These are phyloP conservation scores for Aurelia coerulea DNA, from an alignment of 30 jellyfish, hydroid and myxozoan genomes.

Conservation along the genomic window DNA sequence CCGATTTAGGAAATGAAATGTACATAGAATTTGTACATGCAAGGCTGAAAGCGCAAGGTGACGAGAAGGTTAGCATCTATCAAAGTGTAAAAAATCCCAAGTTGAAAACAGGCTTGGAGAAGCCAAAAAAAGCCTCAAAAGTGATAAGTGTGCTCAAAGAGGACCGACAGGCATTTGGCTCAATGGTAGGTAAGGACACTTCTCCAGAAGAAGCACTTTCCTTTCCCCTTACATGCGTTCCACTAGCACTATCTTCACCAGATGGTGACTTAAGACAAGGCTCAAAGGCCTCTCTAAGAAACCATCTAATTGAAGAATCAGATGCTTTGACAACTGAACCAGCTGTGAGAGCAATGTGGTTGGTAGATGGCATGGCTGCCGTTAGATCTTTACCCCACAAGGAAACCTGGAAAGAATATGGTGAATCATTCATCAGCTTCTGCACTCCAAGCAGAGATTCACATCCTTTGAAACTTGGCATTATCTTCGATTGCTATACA, in stretches of 20 bases:
- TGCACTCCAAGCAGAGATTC: constrained; percentile 22
- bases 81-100: constrained; percentile 15
- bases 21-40: constrained; percentile 12
- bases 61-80: constrained; percentile 29
- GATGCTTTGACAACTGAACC: constrained; percentile 45
- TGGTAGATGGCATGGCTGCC: constrained; percentile 66
- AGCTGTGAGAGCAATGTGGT: constrained; percentile 51
- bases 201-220: constrained; percentile 67
- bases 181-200: constrained; percentile 57
- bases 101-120: constrained; percentile 56
- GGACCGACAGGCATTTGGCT: constrained; percentile 72
- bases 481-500: no score
- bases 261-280: constrained; percentile 54
- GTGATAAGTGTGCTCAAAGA: constrained; percentile 55
- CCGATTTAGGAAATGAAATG: constrained; percentile 33
- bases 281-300: constrained; percentile 43
- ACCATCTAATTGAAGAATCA: constrained; percentile 46
- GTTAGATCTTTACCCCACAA: constrained; percentile 52
- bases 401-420: constrained; percentile 52
- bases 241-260: constrained; percentile 50
- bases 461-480: constrained; percentile 42
- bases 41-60: constrained; percentile 18
- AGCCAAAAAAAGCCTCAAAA: constrained; percentile 27
- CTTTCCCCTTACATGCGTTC: constrained; percentile 52
- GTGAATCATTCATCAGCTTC: neutral